Base-by-base conservation (phyloP, 2,888 invertebrate genomes). In the Drosophila ezoana region DNA sequence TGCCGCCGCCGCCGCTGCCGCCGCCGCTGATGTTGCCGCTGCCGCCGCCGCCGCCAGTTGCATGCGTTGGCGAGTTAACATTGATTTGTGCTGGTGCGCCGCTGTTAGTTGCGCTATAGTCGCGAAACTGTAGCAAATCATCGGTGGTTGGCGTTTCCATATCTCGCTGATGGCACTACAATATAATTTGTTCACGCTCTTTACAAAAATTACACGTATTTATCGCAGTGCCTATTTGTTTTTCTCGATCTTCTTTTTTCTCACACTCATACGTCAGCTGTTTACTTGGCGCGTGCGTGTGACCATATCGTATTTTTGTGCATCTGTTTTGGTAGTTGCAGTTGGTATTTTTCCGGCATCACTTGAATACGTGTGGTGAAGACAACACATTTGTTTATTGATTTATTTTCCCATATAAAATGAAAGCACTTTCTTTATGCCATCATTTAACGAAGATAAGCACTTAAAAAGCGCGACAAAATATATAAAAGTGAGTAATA, bases 41-140 rank as follows among this genome's bases (percentile, higher is more conserved):
- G 18, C 65, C 44, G 0, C 49, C 37, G 10, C 65, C 78, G 11
- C 73, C 69, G 16, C 71, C 73, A 11, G 66, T 43, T 41, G 83
- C 59, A 92, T 91, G 92, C 91, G 93, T 86, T 90, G 95, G 90
- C 51, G 95, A 94, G 79, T 94, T 95, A 58, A 95, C 94, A 89
- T 95, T 95, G 72, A 95, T 94, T 86, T 95, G 93, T 40, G 95
- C 95, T 80, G 94, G 95, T n/a, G 93, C 93, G 53, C 94, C 94
- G 66, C 83, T 90, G 32, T 72, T 81, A 5, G 78, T 82, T 14
- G 77, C 72, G 65, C 68, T 94, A 37, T 94, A 96, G 89, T 96
- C 96, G 91, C 96, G 95, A 85, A 96, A 96, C 70, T 95, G 95
- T 67, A 96, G 90, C 72, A 95, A 92, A 89, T 95, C 95, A 47